phyloP scores from a whole-genome alignment of 2,888 invertebrate genomes.

The Chouioia cunea region DNA sequence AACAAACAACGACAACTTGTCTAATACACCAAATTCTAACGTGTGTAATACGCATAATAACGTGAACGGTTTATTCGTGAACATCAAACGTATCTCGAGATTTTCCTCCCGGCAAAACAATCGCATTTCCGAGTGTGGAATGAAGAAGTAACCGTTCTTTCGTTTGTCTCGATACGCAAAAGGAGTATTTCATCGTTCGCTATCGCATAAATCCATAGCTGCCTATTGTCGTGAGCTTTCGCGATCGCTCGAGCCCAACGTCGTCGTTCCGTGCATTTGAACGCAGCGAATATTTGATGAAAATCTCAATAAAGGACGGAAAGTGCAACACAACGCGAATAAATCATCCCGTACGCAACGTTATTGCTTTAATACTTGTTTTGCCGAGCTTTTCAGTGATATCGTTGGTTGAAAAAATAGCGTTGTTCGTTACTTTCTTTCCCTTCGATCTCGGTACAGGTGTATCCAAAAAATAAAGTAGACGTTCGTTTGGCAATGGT shows the following conservation, averaged over 20 bases:
- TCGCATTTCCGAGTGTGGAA: constrained; percentile 27
- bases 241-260: neutral
- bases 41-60: no score
- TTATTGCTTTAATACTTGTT: no score
- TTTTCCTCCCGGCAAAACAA: no score
- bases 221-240: constrained; percentile 13
- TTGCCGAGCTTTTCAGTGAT: constrained; percentile 18
- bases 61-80: no score
- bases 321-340: no score
- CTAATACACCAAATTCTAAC: no score
- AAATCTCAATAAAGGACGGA: no score
- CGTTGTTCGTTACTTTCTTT: constrained; percentile 22
- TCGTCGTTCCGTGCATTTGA: constrained; percentile 16
- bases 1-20: no score
- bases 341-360: no score
- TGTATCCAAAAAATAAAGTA: constrained; percentile 33
- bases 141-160: constrained; percentile 40
- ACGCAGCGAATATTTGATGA: neutral
- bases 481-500: constrained; percentile 6
- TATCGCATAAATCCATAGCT: constrained; percentile 26
- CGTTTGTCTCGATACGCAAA: constrained; percentile 11
- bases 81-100: no score
- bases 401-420: constrained; percentile 26
- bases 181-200: constrained; percentile 32
- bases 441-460: neutral